Evolutionary conservation across 2,888 invertebrate genomes (phyloP).

Genomic region (Griposia aprilina): DNA sequence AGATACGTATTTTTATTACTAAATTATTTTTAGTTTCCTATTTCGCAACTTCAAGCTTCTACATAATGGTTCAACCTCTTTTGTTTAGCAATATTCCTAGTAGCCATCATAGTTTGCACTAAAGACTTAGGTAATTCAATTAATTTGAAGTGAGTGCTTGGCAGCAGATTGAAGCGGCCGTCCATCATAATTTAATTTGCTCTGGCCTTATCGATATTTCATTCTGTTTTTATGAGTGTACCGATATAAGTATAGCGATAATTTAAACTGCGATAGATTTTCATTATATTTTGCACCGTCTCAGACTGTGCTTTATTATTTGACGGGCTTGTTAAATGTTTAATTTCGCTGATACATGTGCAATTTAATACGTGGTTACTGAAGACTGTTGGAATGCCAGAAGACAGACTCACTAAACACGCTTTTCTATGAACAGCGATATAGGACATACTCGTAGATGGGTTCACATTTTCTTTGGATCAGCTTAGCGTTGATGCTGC

Average conservation of each 20-base stretch:
- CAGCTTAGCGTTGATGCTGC: not conserved
- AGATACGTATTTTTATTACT: not conserved
- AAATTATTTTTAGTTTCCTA: not conserved
- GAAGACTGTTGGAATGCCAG: not conserved
- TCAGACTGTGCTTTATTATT: conserved; percentile 12
- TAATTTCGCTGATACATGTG: not conserved
- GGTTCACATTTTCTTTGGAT: not conserved
- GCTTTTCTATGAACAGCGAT: not conserved
- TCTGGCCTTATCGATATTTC: conserved; percentile 31
- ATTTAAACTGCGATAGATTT: conserved; percentile 9
- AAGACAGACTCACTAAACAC: not conserved
- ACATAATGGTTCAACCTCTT: not conserved
- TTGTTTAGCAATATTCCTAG: not conserved
- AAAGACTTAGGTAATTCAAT: conserved; percentile 15
- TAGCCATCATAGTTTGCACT: not conserved
- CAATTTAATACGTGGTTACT: not conserved
- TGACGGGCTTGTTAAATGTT: not conserved
- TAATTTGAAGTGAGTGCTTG: conserved; percentile 12
- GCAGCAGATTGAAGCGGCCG: conserved; percentile 19
- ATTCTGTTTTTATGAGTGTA: conserved; percentile 20
- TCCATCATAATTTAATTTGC: conserved; percentile 35
- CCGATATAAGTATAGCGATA: not conserved
- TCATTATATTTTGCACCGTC: not conserved
- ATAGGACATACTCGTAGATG: not conserved
- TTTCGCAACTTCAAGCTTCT: not conserved